Base-by-base conservation (phyloP, 2,113 vertebrate species). In the Ictidomys tridecemlineatus region DNA sequence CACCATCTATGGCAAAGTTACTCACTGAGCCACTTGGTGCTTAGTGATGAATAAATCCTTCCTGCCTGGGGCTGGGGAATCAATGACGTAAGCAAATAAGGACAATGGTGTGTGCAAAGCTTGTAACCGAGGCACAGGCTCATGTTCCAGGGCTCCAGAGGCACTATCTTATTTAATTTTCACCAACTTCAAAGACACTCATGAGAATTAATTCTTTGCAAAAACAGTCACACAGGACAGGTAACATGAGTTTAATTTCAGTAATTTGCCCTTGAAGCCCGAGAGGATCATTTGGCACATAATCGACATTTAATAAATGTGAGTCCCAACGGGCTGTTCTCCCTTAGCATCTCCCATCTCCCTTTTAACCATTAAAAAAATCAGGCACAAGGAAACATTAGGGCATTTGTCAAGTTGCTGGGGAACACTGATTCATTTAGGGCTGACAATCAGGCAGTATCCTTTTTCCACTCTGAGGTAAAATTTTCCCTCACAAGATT, bases 191-290 rank as follows among this genome's bases (percentile, higher is more conserved):
- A 80, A 92, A 69, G 80, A 37, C 20, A 82, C 48, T 12, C 82
- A 39, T 42, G 42, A 87, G 61, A 94, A 93, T 2, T 39, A 74
- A 58, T 79, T 92, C 28, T 42, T 82, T 17, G 42, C 77, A 53
- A 90, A 88, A 86, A 73, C 30, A 88, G 45, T 69, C 87, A 90
- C 87, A 37, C 26, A 8, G 79, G 34, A 84, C 37, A 73, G 34
- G 72, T 7, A 69, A 42, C n/a, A 53, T 39, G 5, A 80, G 42
- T 78, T 83, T 86, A 89, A 93, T 85, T 89, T 95, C 76, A 77
- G 65, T 61, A 67, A 73, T 82, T 85, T 65, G 5, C 45, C 37
- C 90, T 28, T 24, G 48, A 91, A 91, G 26, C 8, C 53, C n/a
- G 37, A 82, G 61, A 51, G 51, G 58, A 28, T 80, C 61, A 39